Conservation (phyloP, 2,888 invertebrate genomes). For the Troides aeacus region DNA sequence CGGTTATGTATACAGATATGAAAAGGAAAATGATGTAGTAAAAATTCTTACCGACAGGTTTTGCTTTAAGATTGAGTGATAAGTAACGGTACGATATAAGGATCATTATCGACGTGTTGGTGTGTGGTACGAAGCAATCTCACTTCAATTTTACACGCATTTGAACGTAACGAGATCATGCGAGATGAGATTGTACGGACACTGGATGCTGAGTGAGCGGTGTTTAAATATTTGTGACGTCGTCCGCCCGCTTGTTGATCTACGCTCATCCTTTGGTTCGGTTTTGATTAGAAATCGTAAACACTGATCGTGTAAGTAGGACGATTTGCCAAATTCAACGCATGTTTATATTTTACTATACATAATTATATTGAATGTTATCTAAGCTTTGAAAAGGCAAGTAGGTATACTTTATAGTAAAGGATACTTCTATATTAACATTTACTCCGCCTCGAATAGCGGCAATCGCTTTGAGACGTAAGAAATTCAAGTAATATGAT, state of each 20-base stretch:
- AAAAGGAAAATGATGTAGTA: no score
- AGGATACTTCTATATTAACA: no score
- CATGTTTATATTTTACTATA: no score
- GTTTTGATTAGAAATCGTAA: neutral
- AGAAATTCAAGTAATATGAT: no score
- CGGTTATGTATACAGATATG: no score
- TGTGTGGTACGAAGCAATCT: slow-evolving; percentile 59
- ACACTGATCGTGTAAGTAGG: neutral
- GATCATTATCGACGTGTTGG: slow-evolving; percentile 33
- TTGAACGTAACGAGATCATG: slow-evolving; percentile 65
- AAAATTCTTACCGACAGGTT: neutral
- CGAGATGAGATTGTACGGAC: slow-evolving; percentile 44
- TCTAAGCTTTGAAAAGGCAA: no score
- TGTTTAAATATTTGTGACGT: neutral
- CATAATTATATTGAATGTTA: no score
- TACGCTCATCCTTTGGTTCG: neutral
- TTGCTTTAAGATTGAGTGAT: neutral
- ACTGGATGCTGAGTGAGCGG: slow-evolving; percentile 3
- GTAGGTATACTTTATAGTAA: no score
- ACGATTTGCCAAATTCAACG: no score
- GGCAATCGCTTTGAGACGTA: no score
- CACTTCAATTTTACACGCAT: slow-evolving; percentile 74
- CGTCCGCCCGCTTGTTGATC: neutral
- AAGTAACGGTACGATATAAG: slow-evolving; percentile 43
- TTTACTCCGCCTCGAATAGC: no score